Evolutionary conservation across 2,888 invertebrate species (phyloP).

Genomic region (Pristionchus arcanus): DNA sequence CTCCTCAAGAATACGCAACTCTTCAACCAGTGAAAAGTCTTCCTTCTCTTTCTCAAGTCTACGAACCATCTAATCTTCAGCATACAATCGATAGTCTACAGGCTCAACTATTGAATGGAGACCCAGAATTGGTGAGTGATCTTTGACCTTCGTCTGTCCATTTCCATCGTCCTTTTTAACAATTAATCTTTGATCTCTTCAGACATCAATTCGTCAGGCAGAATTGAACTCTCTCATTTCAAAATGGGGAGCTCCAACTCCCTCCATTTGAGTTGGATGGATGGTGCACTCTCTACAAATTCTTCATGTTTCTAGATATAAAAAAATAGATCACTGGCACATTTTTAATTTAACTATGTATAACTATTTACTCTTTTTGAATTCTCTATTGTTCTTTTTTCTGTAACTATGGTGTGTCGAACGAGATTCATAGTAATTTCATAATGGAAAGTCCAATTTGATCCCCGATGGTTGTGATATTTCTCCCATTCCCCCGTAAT

Average conservation of each 20-base stretch:
- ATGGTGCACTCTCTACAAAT: neutral
- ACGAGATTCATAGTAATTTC: neutral
- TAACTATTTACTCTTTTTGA: neutral
- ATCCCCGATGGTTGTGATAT: slow-evolving; percentile 35
- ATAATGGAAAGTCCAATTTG: neutral
- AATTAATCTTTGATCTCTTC: slow-evolving; percentile 16
- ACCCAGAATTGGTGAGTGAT: neutral
- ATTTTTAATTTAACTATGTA: neutral
- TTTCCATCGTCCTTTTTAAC: neutral
- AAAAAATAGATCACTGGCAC: neutral
- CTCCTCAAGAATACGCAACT: slow-evolving; percentile 19
- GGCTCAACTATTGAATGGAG: slow-evolving; percentile 28
- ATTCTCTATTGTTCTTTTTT: neutral
- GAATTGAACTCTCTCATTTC: neutral
- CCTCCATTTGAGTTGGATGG: neutral
- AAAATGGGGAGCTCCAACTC: neutral
- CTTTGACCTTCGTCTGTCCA: neutral
- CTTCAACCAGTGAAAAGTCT: slow-evolving; percentile 38
- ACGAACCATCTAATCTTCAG: neutral
- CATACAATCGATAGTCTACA: slow-evolving; percentile 6
- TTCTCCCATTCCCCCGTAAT: neutral
- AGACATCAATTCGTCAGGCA: neutral
- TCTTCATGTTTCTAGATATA: neutral
- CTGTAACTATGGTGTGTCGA: neutral
- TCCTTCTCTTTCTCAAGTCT: neutral